phyloP scores from a whole-genome alignment of 1,140 invertebrate species.

The Bombus pascuorum region DNA sequence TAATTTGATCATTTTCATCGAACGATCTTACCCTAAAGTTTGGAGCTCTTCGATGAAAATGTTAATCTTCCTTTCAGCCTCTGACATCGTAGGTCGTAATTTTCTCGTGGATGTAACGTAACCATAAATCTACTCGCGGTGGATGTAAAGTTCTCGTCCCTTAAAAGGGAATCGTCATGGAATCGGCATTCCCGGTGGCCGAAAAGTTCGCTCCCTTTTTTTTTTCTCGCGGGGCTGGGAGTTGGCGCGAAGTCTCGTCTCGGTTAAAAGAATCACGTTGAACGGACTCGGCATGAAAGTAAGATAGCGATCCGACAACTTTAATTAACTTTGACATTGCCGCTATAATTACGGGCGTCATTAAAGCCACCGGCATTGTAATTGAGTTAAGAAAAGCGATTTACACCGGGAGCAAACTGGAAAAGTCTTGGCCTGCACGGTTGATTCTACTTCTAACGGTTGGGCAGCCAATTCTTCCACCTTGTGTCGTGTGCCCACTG shows the following conservation, averaged over 20 bases:
- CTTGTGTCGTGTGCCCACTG: background rate
- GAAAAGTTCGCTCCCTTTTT: slow-evolving; percentile 11
- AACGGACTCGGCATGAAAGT: slow-evolving; percentile 65
- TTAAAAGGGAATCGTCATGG: slow-evolving; percentile 31
- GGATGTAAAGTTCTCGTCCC: background rate
- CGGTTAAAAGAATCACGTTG: slow-evolving; percentile 49
- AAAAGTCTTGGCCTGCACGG: slow-evolving; percentile 48
- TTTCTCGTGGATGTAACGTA: no score
- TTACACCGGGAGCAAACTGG: slow-evolving; percentile 46
- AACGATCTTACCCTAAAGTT: no score
- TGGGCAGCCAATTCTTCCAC: background rate
- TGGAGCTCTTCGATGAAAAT: no score
- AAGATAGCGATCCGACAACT: slow-evolving; percentile 70
- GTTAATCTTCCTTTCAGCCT: no score
- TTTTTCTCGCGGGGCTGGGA: background rate
- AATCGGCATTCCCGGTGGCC: slow-evolving; percentile 2
- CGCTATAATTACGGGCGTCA: slow-evolving; percentile 67
- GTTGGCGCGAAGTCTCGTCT: slow-evolving; percentile 41
- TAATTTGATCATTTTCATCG: no score
- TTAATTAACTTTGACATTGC: slow-evolving; percentile 73
- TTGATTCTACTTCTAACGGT: slow-evolving; percentile 13
- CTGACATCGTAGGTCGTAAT: background rate
- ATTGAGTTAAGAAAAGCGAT: slow-evolving; percentile 72
- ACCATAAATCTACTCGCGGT: background rate
- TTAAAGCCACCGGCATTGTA: slow-evolving; percentile 68